Conservation (phyloP, 2,888 invertebrate genomes). For the Caenorhabditis virilis region DNA sequence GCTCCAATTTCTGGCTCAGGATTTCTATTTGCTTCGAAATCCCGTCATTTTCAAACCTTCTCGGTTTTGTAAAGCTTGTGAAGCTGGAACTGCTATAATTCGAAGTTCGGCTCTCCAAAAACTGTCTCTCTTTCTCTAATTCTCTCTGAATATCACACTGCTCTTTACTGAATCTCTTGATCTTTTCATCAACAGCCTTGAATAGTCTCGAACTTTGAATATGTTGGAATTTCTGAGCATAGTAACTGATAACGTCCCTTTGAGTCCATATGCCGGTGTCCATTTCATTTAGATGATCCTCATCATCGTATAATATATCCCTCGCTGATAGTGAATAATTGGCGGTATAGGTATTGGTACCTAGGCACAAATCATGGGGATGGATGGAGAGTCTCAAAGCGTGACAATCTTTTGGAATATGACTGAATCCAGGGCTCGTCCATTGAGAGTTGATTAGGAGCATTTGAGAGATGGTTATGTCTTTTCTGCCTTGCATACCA, state of each 20-base stretch:
- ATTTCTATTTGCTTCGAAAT: constrained; percentile 6
- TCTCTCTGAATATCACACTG: constrained; percentile 21
- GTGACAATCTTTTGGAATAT: constrained; percentile 22
- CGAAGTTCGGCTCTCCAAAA: constrained; percentile 10
- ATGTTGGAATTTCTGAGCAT: constrained; percentile 6
- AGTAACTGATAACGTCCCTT: constrained; percentile 18
- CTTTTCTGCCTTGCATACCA: too few relatives aligned
- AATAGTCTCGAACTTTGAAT: constrained; percentile 10
- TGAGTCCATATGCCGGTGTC: background rate
- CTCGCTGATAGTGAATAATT: constrained; percentile 20
- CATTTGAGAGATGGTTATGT: constrained; percentile 29
- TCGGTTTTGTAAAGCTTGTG: background rate
- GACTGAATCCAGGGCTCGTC: constrained; percentile 34
- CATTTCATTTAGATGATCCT: background rate
- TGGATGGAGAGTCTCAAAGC: constrained; percentile 32
- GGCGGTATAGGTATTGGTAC: constrained; percentile 2
- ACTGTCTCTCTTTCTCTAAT: constrained; percentile 15
- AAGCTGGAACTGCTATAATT: background rate
- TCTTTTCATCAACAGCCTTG: constrained; percentile 23
- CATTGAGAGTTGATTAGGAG: constrained; percentile 35
- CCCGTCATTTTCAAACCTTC: background rate
- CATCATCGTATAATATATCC: constrained; percentile 27
- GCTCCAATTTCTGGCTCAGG: constrained; percentile 19
- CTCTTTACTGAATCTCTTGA: constrained; percentile 18
- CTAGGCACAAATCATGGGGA: constrained; percentile 34